These are phyloP conservation scores for Empis livida DNA, from an alignment of 2,888 invertebrate genomes.

Conservation along the genomic window DNA sequence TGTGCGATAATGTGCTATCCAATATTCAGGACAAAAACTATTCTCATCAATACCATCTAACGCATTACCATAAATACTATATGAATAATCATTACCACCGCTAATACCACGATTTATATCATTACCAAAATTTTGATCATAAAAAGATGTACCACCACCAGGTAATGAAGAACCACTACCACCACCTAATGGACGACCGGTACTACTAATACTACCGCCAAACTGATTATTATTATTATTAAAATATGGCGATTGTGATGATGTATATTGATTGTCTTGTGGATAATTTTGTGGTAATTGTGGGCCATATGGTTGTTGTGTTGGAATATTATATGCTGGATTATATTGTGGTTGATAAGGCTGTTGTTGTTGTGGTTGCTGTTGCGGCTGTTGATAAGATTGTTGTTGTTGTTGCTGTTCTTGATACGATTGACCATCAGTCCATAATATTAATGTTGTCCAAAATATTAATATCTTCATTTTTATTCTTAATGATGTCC, in stretches of 20 bases:
- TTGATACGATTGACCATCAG: no score
- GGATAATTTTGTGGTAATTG: neutral
- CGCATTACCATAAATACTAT: slow-evolving; percentile 1
- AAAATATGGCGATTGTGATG: neutral
- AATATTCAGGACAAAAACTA: slow-evolving; percentile 64
- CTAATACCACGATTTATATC: neutral
- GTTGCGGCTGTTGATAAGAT: neutral
- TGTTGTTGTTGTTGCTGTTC: no score
- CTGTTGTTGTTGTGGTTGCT: slow-evolving; percentile 1
- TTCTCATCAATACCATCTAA: slow-evolving; percentile 23
- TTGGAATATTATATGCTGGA: neutral
- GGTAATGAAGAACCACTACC: neutral
- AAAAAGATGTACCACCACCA: neutral
- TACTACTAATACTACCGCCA: no score
- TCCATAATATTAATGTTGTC: no score
- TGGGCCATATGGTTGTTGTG: neutral
- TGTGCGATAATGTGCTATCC: slow-evolving; percentile 66
- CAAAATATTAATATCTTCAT: no score
- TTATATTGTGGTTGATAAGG: slow-evolving; percentile 1
- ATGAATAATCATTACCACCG: neutral
- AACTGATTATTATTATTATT: no score
- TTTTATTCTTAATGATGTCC: no score
- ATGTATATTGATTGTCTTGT: neutral
- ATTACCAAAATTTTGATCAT: neutral
- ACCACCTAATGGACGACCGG: neutral